Evolutionary conservation across 2,797 vertebrate species (phyloP).

Genomic region (Delichon dasypus): DNA sequence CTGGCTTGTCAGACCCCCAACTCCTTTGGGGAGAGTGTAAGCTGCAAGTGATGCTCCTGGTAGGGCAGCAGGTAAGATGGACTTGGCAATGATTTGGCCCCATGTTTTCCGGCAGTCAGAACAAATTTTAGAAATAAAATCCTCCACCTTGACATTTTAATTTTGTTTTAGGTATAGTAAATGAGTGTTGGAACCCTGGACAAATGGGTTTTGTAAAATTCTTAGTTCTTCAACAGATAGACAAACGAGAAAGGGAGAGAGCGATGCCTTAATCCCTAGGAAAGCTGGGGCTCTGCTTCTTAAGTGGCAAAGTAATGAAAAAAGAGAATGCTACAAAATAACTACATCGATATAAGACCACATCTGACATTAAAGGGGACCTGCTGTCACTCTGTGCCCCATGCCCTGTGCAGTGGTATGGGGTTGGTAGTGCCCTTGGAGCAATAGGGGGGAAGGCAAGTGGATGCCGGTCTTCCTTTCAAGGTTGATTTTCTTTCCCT

Average conservation of each 20-base stretch:
- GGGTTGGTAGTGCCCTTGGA: not conserved
- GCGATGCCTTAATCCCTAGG: not conserved
- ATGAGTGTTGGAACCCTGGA: not conserved
- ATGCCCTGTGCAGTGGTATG: fast-evolving
- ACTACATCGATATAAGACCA: not conserved
- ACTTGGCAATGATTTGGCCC: not conserved
- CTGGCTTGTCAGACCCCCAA: not conserved
- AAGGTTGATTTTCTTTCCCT: not conserved
- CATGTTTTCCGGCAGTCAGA: not conserved
- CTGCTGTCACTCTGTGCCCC: not conserved
- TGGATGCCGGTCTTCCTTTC: not conserved
- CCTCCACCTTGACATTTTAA: not conserved
- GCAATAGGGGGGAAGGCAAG: not conserved
- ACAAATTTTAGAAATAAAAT: not conserved
- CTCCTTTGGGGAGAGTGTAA: not conserved
- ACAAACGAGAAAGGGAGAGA: not conserved
- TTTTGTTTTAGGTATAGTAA: not conserved
- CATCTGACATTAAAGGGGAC: not conserved
- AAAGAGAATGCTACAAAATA: not conserved
- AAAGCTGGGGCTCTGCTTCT: not conserved
- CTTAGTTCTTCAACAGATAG: not conserved
- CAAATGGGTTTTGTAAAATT: not conserved
- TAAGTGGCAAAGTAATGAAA: not conserved
- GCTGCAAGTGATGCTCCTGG: not conserved
- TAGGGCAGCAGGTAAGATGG: not conserved